Conservation (phyloP, 2,797 vertebrate species). For the Sebastes diaconus region DNA sequence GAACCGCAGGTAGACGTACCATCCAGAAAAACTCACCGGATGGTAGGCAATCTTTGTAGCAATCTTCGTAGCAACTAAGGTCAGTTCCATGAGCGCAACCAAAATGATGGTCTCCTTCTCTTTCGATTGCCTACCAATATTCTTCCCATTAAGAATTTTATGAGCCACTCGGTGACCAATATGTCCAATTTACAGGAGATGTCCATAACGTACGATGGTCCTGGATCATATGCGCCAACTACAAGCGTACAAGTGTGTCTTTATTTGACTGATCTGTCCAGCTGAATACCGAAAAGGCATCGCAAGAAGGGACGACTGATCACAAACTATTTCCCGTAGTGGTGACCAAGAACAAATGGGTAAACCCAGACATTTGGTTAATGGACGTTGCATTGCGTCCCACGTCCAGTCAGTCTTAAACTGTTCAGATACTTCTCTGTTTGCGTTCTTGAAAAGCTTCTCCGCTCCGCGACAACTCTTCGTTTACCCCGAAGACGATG, state of each 20-base stretch:
- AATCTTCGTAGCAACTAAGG: not conserved
- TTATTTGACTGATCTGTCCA: not conserved
- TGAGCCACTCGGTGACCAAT: not conserved
- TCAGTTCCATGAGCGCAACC: too few species aligned
- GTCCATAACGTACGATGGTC: not conserved
- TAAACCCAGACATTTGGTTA: not conserved
- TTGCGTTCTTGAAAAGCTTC: not conserved
- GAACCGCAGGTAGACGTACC: not conserved
- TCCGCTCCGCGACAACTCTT: not conserved
- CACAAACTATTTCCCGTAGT: not conserved
- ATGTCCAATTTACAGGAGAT: not conserved
- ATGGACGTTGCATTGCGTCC: not conserved
- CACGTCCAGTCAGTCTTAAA: not conserved
- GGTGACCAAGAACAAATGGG: not conserved
- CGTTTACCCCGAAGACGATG: not conserved
- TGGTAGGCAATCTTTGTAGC: not conserved
- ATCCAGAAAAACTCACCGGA: not conserved
- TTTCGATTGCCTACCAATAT: not conserved
- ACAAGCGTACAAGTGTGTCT: not conserved
- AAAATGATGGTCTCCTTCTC: not conserved
- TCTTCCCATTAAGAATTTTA: not conserved
- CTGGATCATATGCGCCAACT: not conserved
- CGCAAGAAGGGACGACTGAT: not conserved
- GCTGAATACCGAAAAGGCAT: not conserved
- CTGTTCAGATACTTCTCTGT: not conserved